Percentiles rank a stretch among this genome's conserved stretches.
Evolutionary conservation across 2,113 vertebrate genomes (phyloP).

Genomic region (Hypanus sabinus): DNA sequence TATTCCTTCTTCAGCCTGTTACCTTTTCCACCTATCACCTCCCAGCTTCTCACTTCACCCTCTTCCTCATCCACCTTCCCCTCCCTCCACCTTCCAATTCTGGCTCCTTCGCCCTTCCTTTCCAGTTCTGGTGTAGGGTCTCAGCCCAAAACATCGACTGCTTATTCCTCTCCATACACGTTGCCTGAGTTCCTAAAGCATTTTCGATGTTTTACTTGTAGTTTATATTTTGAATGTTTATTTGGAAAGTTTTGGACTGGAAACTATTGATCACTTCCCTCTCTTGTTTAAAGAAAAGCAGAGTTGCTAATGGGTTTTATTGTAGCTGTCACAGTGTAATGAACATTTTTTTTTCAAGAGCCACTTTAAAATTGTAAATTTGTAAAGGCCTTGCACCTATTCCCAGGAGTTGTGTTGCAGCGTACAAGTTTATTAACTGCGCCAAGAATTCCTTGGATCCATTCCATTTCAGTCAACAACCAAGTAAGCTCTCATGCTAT

Average conservation of each 20-base stretch:
- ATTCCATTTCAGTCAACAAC: conserved; percentile 30
- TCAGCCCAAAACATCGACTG: too few species aligned
- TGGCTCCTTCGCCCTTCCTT: too few species aligned
- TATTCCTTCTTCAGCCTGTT: neutral
- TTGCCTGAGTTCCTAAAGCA: too few species aligned
- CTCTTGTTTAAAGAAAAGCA: neutral
- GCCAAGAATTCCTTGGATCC: conserved; percentile 31
- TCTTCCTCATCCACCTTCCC: too few species aligned
- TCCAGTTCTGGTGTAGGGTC: too few species aligned
- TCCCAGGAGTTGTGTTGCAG: conserved; percentile 34
- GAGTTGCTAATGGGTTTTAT: neutral
- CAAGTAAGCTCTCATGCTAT: conserved; percentile 11
- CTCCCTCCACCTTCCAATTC: too few species aligned
- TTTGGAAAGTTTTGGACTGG: neutral
- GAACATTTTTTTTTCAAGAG: conserved; percentile 36
- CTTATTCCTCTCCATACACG: too few species aligned
- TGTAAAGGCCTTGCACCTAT: conserved; percentile 35
- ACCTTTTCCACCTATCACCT: too few species aligned
- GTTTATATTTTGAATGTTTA: neutral
- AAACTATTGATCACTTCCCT: neutral
- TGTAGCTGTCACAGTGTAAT: conserved; percentile 24
- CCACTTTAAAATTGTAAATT: conserved; percentile 29
- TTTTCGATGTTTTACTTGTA: too few species aligned
- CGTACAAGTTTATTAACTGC: conserved; percentile 5
- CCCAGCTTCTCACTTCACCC: too few species aligned